Evolutionary conservation across 2,113 vertebrate species (phyloP), one percentile per base, ranked within the genome.

Genomic region (Pollimyrus isidori): DNA sequence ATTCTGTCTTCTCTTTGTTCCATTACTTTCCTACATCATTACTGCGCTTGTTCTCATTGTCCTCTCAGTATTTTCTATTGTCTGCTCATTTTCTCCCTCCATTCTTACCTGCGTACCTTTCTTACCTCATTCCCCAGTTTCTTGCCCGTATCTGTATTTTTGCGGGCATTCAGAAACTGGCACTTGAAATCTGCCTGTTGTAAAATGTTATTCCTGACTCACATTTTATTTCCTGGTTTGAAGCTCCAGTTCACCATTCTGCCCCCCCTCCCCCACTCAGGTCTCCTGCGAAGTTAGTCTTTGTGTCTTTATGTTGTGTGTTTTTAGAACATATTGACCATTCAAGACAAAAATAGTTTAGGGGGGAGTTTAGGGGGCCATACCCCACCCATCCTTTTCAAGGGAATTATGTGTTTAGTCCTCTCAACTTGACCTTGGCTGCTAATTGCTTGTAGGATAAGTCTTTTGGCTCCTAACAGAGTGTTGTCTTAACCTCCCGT

Each of bases 371-470:
- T 23, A 42, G 48, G 50, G 65, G 26, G 48, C 46, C 85, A 42
- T 26, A 69, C 89, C 65, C 86, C 85, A 93, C 93, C 91, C 91
- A 69, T 88, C 92, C 92, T 93, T 93, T 92, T 92, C 92, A 89
- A 92, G 89, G 91, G 94, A 94, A 95, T 95, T 95, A 95, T 89
- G 91, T 92, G 94, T 93, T 95, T 94, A 95, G 93, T 93, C 94
- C 92, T 94, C 91, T 95, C 93, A 95, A 95, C 94, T 94, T 95
- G 94, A 95, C 94, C 94, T 92, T 53, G 86, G 92, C 56, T 95
- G 93, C 94, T 95, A 95, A 95, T 95, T 93, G 94, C 94, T 95
- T 95, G 95, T 95, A 92, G 92, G 93, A 87, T 95, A 95, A 95
- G 94, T 95, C 93, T 91, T 93, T 92, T 92, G 94, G 94, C 94